These are phyloP conservation scores for Andrena chrysosceles DNA, from an alignment of 2,888 invertebrate genomes.

Conservation along the genomic window DNA sequence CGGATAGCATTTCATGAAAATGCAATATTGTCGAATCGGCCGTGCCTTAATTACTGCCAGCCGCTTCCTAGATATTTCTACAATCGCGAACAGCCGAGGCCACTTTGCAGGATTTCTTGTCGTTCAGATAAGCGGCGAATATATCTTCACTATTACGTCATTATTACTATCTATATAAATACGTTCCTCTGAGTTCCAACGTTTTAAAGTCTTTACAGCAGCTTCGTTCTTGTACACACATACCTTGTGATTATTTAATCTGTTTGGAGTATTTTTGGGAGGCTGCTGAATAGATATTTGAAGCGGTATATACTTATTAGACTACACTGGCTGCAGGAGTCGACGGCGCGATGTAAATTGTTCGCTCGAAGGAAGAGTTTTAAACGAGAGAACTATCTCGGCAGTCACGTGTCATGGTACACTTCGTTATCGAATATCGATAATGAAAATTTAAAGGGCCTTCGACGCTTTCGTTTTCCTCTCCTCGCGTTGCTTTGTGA, in stretches of 20 bases:
- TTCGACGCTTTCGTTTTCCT: slow-evolving; percentile 44
- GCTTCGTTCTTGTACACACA: too few species aligned
- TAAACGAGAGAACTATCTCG: slow-evolving; percentile 25
- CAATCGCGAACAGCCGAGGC: slow-evolving; percentile 16
- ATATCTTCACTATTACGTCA: slow-evolving; percentile 5
- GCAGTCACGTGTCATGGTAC: slow-evolving; percentile 36
- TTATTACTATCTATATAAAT: slow-evolving; percentile 1
- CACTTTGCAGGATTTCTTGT: neutral
- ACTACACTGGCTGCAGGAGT: neutral
- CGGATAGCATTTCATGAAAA: slow-evolving; percentile 37
- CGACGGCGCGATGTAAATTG: slow-evolving; percentile 31
- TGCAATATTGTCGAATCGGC: slow-evolving; percentile 25
- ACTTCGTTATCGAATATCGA: slow-evolving; percentile 61
- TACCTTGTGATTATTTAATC: too few species aligned
- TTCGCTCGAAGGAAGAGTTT: slow-evolving; percentile 25
- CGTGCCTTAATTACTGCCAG: slow-evolving; percentile 9
- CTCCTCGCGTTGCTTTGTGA: slow-evolving; percentile 38
- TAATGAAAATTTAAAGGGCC: slow-evolving; percentile 62
- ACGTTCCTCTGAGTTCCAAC: neutral
- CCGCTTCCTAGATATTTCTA: slow-evolving; percentile 23
- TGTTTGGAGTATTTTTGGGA: too few species aligned
- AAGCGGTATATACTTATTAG: too few species aligned
- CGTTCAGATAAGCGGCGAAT: slow-evolving; percentile 26
- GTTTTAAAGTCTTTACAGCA: too few species aligned
- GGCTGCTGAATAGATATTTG: too few species aligned